Evolutionary conservation across 2,113 vertebrate genomes (phyloP).

Genomic region (Thermophis baileyi): DNA sequence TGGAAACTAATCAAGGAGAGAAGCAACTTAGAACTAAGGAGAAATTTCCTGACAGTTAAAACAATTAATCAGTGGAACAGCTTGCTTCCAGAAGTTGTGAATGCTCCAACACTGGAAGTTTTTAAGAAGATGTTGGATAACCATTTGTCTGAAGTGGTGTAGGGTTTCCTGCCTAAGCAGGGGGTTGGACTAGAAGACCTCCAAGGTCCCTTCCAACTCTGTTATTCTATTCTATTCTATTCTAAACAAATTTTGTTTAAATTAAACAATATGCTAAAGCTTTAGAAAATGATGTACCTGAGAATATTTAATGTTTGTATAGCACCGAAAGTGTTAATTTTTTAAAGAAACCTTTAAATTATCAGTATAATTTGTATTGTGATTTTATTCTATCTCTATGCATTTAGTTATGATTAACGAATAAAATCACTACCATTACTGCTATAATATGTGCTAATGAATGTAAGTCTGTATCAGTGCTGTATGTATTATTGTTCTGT

Average conservation of each 20-base stretch:
- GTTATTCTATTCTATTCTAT: too few species aligned
- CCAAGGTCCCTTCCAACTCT: too few species aligned
- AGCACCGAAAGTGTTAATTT: neutral
- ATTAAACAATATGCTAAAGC: neutral
- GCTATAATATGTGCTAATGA: neutral
- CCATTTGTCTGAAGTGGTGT: too few species aligned
- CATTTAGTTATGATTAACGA: neutral
- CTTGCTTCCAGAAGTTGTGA: too few species aligned
- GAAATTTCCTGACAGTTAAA: too few species aligned
- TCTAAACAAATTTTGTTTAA: neutral
- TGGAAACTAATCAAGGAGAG: too few species aligned
- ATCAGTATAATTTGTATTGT: neutral
- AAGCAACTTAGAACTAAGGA: too few species aligned
- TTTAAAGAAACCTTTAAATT: neutral
- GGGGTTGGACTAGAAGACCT: too few species aligned
- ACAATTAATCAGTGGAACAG: too few species aligned
- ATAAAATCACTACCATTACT: neutral
- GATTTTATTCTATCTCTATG: neutral
- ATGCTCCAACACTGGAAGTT: too few species aligned
- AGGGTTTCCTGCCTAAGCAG: too few species aligned
- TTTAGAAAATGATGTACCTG: neutral
- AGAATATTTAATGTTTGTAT: neutral
- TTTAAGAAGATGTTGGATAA: too few species aligned
- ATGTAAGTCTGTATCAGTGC: neutral
- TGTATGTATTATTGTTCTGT: neutral